phyloP scores from a whole-genome alignment of 2,888 invertebrate genomes.

The Dicycla oo region DNA sequence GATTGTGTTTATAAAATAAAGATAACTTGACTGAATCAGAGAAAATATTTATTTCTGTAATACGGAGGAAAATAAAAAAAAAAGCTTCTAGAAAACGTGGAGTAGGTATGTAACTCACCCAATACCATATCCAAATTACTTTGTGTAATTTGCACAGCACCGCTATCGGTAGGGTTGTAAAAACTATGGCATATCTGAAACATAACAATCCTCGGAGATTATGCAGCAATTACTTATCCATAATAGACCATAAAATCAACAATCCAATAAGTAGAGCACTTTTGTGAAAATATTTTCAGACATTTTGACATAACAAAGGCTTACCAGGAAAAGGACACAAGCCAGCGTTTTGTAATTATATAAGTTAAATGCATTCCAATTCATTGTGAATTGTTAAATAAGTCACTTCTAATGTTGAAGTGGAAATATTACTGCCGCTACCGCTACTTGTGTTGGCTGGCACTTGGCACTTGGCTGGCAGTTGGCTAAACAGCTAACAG shows the following conservation, averaged over 20 bases:
- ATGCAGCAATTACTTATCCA: slow-evolving; percentile 78
- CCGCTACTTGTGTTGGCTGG: slow-evolving; percentile 63
- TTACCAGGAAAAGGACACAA: slow-evolving; percentile 82
- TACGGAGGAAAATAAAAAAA: slow-evolving; percentile 16
- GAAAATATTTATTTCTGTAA: not conserved
- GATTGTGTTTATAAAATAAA: slow-evolving; percentile 13
- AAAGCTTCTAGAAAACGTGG: slow-evolving; percentile 60
- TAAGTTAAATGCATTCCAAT: slow-evolving; percentile 72
- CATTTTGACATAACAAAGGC: slow-evolving; percentile 61
- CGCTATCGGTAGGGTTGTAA: slow-evolving; percentile 95
- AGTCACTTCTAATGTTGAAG: slow-evolving; percentile 57
- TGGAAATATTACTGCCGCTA: slow-evolving; percentile 68
- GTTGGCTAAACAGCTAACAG: slow-evolving; percentile 5
- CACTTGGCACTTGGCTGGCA: slow-evolving; percentile 61
- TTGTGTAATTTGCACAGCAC: slow-evolving; percentile 95
- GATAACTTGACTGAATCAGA: not conserved
- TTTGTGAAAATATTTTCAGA: slow-evolving; percentile 53
- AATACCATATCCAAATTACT: slow-evolving; percentile 96
- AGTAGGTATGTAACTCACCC: slow-evolving; percentile 90
- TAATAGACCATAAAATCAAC: slow-evolving; percentile 84
- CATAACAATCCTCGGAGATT: slow-evolving; percentile 77
- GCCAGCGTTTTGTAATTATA: slow-evolving; percentile 77
- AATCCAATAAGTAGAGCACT: slow-evolving; percentile 67
- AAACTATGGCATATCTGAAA: slow-evolving; percentile 90
- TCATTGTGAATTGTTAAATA: slow-evolving; percentile 70